Conservation (phyloP, 1,140 invertebrate genomes). For the Linepithema humile region DNA sequence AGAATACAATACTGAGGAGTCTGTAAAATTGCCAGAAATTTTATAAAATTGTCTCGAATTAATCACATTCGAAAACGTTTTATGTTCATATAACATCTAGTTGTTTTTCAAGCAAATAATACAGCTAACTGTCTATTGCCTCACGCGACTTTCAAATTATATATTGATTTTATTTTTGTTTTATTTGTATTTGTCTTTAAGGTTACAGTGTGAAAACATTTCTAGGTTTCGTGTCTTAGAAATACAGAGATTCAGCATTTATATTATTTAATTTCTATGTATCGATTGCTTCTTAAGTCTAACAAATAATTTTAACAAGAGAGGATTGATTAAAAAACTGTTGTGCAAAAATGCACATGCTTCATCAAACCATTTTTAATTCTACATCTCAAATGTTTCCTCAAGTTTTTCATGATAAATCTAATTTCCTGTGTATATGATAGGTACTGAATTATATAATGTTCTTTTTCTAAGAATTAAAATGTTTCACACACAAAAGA, state of each 20-base stretch:
- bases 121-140: not conserved
- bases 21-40: not conserved
- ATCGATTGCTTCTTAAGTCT: not conserved
- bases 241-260: not conserved
- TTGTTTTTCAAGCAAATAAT: not conserved
- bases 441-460: not conserved
- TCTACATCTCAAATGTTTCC: not conserved
- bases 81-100: not conserved
- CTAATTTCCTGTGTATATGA: not conserved
- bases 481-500: not conserved
- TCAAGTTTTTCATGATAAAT: not conserved
- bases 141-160: not conserved
- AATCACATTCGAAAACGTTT: no score
- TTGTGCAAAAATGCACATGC: not conserved
- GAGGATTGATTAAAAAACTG: not conserved
- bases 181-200: not conserved
- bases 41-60: not conserved
- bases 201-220: not conserved
- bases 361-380: not conserved
- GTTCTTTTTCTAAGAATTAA: not conserved
- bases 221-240: not conserved
- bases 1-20: not conserved
- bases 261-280: not conserved
- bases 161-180: not conserved
- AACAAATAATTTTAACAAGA: not conserved